Conservation (phyloP, 2,888 invertebrate species). For the Tachina lurida region DNA sequence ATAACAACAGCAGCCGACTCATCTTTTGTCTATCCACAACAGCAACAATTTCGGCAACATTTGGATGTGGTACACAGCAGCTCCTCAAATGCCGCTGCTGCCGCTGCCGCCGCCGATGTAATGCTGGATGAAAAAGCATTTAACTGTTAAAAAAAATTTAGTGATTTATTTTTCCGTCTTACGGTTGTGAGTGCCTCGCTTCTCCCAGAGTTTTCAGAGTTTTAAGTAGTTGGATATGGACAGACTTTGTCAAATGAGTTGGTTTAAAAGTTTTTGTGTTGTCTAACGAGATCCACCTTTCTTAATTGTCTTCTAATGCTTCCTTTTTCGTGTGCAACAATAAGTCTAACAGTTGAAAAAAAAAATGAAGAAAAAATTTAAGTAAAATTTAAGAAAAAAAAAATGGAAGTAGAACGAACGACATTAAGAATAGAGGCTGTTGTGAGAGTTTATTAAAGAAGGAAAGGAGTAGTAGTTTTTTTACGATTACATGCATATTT, state of each 20-base stretch:
- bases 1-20: constrained; percentile 12
- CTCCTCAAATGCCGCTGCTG: constrained; percentile 32
- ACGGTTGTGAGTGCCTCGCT: constrained; percentile 58
- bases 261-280: constrained; percentile 55
- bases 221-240: constrained; percentile 59
- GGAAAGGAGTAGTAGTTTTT: no score
- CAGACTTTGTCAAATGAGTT: constrained; percentile 51
- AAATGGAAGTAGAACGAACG: no score
- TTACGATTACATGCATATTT: no score
- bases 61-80: constrained; percentile 53
- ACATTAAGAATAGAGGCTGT: no score
- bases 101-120: constrained; percentile 37
- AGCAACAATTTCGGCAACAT: constrained; percentile 77
- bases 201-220: constrained; percentile 65
- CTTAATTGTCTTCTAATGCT: background rate
- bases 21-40: constrained; percentile 76
- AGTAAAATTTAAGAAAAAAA: no score
- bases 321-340: background rate
- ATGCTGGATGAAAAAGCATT: constrained; percentile 64
- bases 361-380: no score
- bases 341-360: no score
- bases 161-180: constrained; percentile 40
- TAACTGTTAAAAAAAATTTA: constrained; percentile 52
- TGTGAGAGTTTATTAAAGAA: no score
- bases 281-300: background rate